Base-by-base conservation (phyloP, 2,797 vertebrate species). In the Oreonectes daqikongensis region DNA sequence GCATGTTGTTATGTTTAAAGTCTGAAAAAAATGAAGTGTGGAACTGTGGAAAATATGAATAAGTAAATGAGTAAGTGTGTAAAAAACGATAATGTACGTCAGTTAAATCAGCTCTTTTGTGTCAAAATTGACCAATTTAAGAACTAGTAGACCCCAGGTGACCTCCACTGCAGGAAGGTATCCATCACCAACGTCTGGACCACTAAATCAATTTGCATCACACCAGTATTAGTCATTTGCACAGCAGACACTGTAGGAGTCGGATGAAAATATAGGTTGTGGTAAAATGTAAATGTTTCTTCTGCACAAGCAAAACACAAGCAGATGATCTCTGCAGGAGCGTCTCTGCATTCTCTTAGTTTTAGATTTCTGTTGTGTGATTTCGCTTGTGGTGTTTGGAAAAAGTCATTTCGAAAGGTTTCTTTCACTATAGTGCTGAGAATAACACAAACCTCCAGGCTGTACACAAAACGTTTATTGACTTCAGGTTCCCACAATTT, bases 401-500 rank as follows among this genome's bases (percentile, higher is more conserved):
- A 69, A 77, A 79, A 64, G 44, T 35, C 18, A 50, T 80, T 67
- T 60, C 35, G 40, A 80, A 65, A 63, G 26, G 30, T 61, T 35
- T 26, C 42, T 72, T 70, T 65, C 75, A 20, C 78, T 20, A 46
- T 28, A 50, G 72, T 48, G 18, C 12, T 24, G 77, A 73, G 68
- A 75, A 71, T 82, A 83, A 82, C 80, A 79, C 71, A 74, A 79
- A 80, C 66, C 85, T 82, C 74, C 84, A 83, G 88, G 86, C 86
- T 83, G 80, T 59, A 81, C 83, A 79, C 14, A 66, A 55, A 72
- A 71, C 78, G 72, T 76, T 85, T 81, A 82, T 79, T 85, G 84
- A 86, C 85, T 77, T 55, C 53, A 48, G 60, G 69, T 80, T 71
- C 60, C 26, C 61, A 60, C 72, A 66, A 64, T 69, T 77, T 71